Base-by-base conservation (phyloP, 2,113 vertebrate genomes). In the Menura novaehollandiae region DNA sequence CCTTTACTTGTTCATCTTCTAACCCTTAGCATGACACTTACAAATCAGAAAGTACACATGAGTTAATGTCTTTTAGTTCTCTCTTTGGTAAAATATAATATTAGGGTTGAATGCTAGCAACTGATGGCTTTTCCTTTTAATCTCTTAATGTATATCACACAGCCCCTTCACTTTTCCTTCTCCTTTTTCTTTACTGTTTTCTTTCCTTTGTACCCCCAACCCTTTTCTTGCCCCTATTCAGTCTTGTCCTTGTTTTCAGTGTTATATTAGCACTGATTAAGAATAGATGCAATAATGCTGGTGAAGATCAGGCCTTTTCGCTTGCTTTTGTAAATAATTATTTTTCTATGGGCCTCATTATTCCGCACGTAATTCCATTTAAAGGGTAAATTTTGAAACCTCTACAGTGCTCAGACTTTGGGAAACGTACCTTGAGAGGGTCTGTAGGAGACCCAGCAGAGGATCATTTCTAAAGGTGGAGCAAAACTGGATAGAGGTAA, bases 1-100 rank as follows among this genome's bases (percentile, higher is more conserved):
- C 89, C 89, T 94, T 94, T 95, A 64, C 91, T 96, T 91, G 84
- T 72, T 94, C 91, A 85, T 95, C 58, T 93, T 93, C 91, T 94
- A 90, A 74, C 93, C 93, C 77, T 96, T 95, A 93, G 44, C 49
- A 72, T 92, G 86, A 93, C 89, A 95, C 91, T 91, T 91, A 85
- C 32, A 93, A 95, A 95, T 89, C 93, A 95, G 77, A 95, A 95
- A 94, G 89, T 95, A 95, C 91, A 93, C 85, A 92, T 3, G 5
- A 89, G 46, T 81, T 93, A 93, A 83, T 84, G 71, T 95, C 63
- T 92, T 91, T 73, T 77, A 92, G 83, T 95, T 94, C 55, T 92
- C 13, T 91, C 95, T 95, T 91, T 84, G 79, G 24, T 71, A 77
- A 92, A 91, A 71, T 86, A 88, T 10, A 63, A 71, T 92, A 89